Evolutionary conservation across 2,797 vertebrate genomes (phyloP).

Genomic region (Helostoma temminkii): DNA sequence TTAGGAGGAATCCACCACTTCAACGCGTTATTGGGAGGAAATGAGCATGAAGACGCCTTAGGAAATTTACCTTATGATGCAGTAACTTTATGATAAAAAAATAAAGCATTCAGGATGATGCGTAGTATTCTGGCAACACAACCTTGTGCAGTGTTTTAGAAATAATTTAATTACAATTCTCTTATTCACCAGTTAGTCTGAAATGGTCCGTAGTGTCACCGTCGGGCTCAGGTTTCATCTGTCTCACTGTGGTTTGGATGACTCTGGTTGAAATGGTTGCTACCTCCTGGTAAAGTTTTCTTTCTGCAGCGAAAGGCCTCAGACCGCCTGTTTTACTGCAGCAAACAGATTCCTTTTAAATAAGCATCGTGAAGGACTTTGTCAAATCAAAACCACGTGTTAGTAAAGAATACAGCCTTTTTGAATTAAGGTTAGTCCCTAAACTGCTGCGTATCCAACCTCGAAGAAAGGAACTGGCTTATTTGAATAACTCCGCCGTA

Average conservation of each 20-base stretch:
- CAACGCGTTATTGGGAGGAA: constrained; percentile 18
- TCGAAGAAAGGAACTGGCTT: constrained; percentile 33
- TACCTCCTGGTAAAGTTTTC: constrained; percentile 6
- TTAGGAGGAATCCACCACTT: no score
- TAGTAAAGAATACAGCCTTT: constrained; percentile 59
- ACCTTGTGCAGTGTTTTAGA: background rate
- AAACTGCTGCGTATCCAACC: constrained; percentile 57
- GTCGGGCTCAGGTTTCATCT: constrained; percentile 34
- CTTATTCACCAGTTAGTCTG: no score
- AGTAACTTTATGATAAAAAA: no score
- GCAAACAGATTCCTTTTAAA: constrained; percentile 56
- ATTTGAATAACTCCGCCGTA: constrained; percentile 68
- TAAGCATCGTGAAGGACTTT: constrained; percentile 56
- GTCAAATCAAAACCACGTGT: constrained; percentile 69
- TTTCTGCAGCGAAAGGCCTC: no score
- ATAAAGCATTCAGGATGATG: no score
- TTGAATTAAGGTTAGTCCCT: constrained; percentile 61
- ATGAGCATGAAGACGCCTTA: background rate
- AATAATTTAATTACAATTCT: background rate
- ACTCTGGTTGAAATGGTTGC: constrained; percentile 34
- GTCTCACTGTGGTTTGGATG: constrained; percentile 28
- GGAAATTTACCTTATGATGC: no score
- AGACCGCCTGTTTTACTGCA: no score
- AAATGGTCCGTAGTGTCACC: background rate
- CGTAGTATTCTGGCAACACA: no score